Base-by-base conservation (phyloP, 2,797 vertebrate genomes). In the Lycodopsis pacificus region DNA sequence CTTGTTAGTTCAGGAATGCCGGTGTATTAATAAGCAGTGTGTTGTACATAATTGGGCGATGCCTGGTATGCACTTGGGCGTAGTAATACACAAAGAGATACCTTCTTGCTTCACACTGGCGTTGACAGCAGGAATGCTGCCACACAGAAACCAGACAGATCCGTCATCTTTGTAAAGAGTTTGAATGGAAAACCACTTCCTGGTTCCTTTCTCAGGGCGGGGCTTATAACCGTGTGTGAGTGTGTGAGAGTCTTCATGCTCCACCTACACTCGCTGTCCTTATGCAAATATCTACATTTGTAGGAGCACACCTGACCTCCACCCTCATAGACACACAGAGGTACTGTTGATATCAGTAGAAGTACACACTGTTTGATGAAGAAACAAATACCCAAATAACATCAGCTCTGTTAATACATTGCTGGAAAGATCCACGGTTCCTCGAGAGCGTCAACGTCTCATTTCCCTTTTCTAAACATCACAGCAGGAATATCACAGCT, bases 61-160 rank as follows among this genome's bases (percentile, higher is more conserved):
- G 38, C 40, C 17, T 17, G 66, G 42, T 58, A 79, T 79, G 79
- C 46, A 9, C 46, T 4, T 69, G 64, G 68, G 67, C 7, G 78
- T 34, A 73, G 74, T 12, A 19, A 40, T 17, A 27, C 49, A 36
- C 64, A 69, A 19, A 11, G 34, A 67, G 57, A 54, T 46, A 6
- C 7, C 15, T 65, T 20, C 34, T 40, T 1, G 6, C 68, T 61
- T 66, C 38, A 38, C 48, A n/a, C 11, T 34, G 70, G 51, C 51
- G 49, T 46, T 40, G 61, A 78, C 25, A 4, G 57, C 38, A 77
- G 86, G 86, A 90, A 89, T 85, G 84, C 73, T 56, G 82, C 65
- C 66, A 19, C 67, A 73, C 86, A 81, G 84, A 85, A 85, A 81
- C 67, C 71, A 79, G 56, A 79, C 65, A 0, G 19, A 66, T 22